Percentiles rank a stretch among this genome's conserved stretches.
phyloP scores from a whole-genome alignment of 1,140 invertebrate genomes.

The Lepidurus apus region DNA sequence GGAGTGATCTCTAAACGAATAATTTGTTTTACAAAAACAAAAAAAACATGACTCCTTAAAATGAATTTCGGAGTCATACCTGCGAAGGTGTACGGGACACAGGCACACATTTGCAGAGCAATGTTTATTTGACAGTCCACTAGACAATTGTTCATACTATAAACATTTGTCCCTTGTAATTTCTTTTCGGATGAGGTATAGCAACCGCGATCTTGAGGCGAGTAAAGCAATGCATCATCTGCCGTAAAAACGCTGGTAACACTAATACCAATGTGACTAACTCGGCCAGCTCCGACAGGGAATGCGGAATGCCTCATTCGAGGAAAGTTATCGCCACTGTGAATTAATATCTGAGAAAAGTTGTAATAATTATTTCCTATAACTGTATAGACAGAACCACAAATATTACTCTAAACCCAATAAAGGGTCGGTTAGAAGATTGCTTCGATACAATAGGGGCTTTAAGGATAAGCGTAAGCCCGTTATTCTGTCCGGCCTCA shows the following conservation, averaged over 20 bases:
- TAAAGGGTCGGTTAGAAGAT: neutral
- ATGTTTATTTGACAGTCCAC: neutral
- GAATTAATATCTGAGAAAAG: neutral
- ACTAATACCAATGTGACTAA: neutral
- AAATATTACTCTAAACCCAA: neutral
- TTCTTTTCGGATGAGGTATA: neutral
- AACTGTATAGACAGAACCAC: neutral
- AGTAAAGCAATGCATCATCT: neutral
- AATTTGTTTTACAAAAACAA: neutral
- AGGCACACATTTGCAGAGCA: neutral
- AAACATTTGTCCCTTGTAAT: neutral
- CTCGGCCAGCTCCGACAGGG: neutral
- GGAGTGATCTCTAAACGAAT: neutral
- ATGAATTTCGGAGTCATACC: neutral
- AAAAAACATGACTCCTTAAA: neutral
- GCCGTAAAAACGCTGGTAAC: neutral
- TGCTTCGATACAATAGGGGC: neutral
- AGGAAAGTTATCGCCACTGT: neutral
- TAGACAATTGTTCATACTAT: neutral
- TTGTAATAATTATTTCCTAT: neutral
- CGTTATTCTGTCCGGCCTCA: neutral
- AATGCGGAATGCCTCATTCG: neutral
- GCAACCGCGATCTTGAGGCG: neutral
- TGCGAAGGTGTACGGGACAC: neutral
- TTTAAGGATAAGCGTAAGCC: neutral